phyloP scores from a whole-genome alignment of 1,140 invertebrate species.

The Colletes latitarsis region DNA sequence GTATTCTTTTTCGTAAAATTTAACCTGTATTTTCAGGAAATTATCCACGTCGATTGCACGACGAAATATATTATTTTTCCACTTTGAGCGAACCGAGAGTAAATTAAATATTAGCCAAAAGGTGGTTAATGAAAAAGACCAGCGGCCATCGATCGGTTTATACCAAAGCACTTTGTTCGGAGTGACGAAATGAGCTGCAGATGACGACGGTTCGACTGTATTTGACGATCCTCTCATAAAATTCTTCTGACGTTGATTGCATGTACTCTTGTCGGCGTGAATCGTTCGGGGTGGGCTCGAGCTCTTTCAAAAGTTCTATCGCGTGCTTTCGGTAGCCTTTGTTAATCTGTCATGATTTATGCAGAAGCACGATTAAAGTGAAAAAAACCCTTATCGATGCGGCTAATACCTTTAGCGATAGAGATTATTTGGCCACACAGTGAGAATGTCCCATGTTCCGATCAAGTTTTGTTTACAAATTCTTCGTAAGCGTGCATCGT shows the following conservation, averaged over 20 bases:
- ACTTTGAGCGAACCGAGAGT: neutral
- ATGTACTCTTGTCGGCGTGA: neutral
- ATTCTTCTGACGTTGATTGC: conserved; percentile 34
- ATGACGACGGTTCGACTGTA: conserved; percentile 29
- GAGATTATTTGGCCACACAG: neutral
- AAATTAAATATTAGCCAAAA: conserved; percentile 41
- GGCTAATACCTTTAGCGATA: conserved; percentile 5
- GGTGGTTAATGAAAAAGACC: conserved; percentile 37
- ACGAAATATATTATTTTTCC: neutral
- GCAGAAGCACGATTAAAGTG: conserved; percentile 12
- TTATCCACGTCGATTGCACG: neutral
- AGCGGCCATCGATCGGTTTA: conserved; percentile 37
- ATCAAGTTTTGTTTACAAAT: too few relatives aligned
- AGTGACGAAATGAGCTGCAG: conserved; percentile 21
- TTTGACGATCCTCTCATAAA: conserved; percentile 30
- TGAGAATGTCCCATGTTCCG: conserved; percentile 10
- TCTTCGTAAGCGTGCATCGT: too few relatives aligned
- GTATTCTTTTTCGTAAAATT: too few relatives aligned
- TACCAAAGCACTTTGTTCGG: conserved; percentile 30
- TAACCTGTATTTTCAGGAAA: too few relatives aligned
- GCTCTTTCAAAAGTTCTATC: neutral
- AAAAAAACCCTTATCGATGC: neutral
- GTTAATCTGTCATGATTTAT: conserved; percentile 19
- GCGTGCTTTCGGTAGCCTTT: neutral
- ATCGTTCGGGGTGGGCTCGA: neutral